Percentiles rank a stretch among this genome's conserved stretches.
Evolutionary conservation across 2,113 vertebrate species (phyloP).

Genomic region (Polypterus bichir): DNA sequence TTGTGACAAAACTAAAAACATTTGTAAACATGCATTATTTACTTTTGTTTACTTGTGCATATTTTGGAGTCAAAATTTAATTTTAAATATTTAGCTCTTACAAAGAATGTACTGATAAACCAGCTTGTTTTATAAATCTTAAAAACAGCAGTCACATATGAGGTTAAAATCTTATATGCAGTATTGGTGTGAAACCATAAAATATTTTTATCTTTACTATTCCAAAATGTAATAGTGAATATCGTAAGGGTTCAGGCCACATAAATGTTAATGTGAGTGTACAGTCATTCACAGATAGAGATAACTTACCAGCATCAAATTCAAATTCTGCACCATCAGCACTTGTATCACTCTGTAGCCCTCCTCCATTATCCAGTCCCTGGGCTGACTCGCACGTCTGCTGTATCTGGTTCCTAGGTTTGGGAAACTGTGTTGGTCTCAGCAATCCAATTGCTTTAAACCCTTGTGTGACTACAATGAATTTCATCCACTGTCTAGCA

Average conservation of each 20-base stretch:
- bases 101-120: too few species aligned
- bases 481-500: constrained; percentile 97
- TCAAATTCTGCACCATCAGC: constrained; percentile 94
- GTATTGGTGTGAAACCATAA: neutral
- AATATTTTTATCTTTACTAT: too few species aligned
- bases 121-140: too few species aligned
- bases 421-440: constrained; percentile 66
- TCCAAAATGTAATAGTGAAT: neutral
- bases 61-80: too few species aligned
- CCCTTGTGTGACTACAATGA: constrained; percentile 91
- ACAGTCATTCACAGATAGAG: neutral
- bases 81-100: too few species aligned
- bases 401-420: constrained; percentile 48
- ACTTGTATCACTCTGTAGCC: constrained; percentile 89
- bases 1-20: too few species aligned
- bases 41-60: too few species aligned
- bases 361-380: constrained; percentile 69
- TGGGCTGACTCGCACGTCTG: constrained; percentile 50
- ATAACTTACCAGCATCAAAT: constrained; percentile 80
- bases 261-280: neutral
- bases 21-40: too few species aligned
- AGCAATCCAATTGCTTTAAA: constrained; percentile 89
- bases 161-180: neutral
- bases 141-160: neutral
- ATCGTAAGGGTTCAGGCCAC: neutral